phyloP scores from a whole-genome alignment of 2,888 invertebrate genomes.

The Leucoptera coffeella region DNA sequence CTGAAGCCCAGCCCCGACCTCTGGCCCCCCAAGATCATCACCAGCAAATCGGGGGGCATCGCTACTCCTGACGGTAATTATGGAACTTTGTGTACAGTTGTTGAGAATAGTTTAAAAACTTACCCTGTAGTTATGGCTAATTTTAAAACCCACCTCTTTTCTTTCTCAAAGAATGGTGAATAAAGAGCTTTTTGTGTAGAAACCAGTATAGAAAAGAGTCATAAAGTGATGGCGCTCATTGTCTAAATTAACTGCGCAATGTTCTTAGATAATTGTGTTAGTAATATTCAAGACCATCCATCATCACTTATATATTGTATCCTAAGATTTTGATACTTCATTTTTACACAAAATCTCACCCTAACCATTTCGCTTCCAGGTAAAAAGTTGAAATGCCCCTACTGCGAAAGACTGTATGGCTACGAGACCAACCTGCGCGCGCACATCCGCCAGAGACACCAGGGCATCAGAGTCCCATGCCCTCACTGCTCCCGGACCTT shows the following conservation, averaged over 20 bases:
- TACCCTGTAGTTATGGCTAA: too few species aligned
- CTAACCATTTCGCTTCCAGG: slow-evolving; percentile 48
- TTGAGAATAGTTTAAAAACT: too few species aligned
- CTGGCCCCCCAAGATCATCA: slow-evolving; percentile 58
- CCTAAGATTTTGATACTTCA: too few species aligned
- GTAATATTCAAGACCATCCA: too few species aligned
- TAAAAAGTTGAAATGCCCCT: slow-evolving; percentile 87
- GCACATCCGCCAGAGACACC: slow-evolving; percentile 86
- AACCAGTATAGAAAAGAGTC: too few species aligned
- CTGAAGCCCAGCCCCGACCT: slow-evolving; percentile 55
- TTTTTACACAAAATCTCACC: not conserved
- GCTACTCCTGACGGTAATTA: slow-evolving; percentile 76
- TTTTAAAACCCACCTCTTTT: too few species aligned
- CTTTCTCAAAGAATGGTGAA: too few species aligned
- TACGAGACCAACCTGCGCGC: slow-evolving; percentile 90
- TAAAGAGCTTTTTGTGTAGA: too few species aligned
- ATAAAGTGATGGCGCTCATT: too few species aligned
- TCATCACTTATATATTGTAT: too few species aligned
- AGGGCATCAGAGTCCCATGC: slow-evolving; percentile 87
- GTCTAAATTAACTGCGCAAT: too few species aligned
- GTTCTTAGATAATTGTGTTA: too few species aligned
- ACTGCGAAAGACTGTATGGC: slow-evolving; percentile 87
- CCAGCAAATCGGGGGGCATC: slow-evolving; percentile 72
- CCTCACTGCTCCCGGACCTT: slow-evolving; percentile 87
- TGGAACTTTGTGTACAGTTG: not conserved